Evolutionary conservation across 2,113 vertebrate species (phyloP), one percentile per base, ranked within the genome.

Genomic region (Cebus imitator): DNA sequence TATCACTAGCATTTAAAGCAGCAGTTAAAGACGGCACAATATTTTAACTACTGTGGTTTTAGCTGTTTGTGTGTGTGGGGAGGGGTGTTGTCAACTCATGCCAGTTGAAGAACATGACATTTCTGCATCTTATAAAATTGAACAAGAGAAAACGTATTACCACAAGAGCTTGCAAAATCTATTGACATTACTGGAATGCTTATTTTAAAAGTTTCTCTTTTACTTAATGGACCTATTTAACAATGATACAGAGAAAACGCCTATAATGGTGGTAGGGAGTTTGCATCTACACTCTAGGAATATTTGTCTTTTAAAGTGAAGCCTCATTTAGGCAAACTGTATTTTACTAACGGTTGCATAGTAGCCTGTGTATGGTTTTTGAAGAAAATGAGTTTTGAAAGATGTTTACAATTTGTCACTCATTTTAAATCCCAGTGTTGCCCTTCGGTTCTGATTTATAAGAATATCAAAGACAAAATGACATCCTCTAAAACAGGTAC

Each of bases 401-500:
- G 73, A 79, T 16, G 55, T 35, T 76, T 80, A 70, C 81, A 92
- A 72, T 85, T 76, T 61, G 88, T 88, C 95, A 91, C 70, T 73
- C 79, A 52, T 85, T 96, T 97, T 21, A 84, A 94, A 92, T 76
- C 48, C 68, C 52, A 82, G 45, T 73, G 75, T 85, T 81, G 55
- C 87, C 88, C 73, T 87, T 87, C 14, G 14, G 50, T 87, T 93
- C 64, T 93, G 81, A 94, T 61, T 61, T 18, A 30, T 50, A 80
- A 92, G 95, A 84, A 84, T 73, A 40, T 92, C 43, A 86, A 86
- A 97, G 64, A 79, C 91, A 96, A 96, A 97, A 94, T 89, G 85
- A 48, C 73, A 91, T 61, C 58, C 48, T 82, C 55, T 95, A 83
- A 82, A 95, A 75, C 8, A 80, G 89, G 81, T 64, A 58, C 25